A percentile compares a stretch with the other conserved stretches of the same genome.
Evolutionary conservation across 2,888 invertebrate genomes (phyloP).

Genomic region (Sesia bembeciformis): DNA sequence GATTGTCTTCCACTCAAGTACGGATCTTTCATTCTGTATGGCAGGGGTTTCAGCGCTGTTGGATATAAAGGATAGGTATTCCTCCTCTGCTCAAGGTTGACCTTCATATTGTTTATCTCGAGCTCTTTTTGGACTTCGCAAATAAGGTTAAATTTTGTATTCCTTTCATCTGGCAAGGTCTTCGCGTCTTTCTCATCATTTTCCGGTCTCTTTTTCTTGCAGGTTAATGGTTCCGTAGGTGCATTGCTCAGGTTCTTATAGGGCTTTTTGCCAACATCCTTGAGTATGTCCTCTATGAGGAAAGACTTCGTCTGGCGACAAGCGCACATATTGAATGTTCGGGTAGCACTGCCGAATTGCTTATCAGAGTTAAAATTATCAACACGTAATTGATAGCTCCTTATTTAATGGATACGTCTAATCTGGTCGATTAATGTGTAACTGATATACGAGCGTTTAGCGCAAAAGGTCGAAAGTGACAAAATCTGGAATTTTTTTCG

Average conservation of each 20-base stretch:
- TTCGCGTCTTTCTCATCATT: conserved; percentile 5
- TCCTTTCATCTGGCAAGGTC: conserved; percentile 11
- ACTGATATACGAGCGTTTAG: conserved; percentile 5
- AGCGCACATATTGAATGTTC: conserved; percentile 54
- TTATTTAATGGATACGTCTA: conserved; percentile 62
- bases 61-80: conserved; percentile 57
- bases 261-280: conserved; percentile 35
- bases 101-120: conserved; percentile 24
- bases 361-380: conserved; percentile 47
- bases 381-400: conserved; percentile 65
- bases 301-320: conserved; percentile 60
- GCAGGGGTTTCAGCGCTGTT: conserved; percentile 49
- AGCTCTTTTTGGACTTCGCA: conserved; percentile 36
- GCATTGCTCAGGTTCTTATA: conserved; percentile 39
- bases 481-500: background rate
- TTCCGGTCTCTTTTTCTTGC: conserved; percentile 13
- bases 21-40: conserved; percentile 30
- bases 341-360: conserved; percentile 51
- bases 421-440: conserved; percentile 39
- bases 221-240: conserved; percentile 33
- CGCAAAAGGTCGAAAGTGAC: background rate
- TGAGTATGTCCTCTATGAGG: conserved; percentile 57
- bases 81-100: conserved; percentile 39
- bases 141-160: conserved; percentile 25
- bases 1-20: conserved; percentile 23